phyloP scores from a whole-genome alignment of 2,113 vertebrate genomes.

The Trichomycterus rosablanca region DNA sequence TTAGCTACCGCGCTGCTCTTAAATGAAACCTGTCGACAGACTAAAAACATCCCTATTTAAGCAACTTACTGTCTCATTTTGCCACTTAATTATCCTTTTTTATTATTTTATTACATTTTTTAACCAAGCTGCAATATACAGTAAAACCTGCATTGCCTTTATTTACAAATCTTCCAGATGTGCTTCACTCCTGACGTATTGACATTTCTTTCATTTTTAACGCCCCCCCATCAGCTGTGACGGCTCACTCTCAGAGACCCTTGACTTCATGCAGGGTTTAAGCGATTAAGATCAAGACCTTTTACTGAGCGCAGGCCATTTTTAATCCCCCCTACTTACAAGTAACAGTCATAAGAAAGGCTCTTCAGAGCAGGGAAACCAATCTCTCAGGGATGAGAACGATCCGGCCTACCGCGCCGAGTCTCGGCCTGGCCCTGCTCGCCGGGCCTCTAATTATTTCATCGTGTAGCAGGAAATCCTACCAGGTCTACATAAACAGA shows the following conservation, averaged over 20 bases:
- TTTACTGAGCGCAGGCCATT: conserved; percentile 14
- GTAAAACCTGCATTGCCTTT: too few species aligned
- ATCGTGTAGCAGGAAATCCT: conserved; percentile 87
- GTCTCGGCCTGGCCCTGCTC: conserved; percentile 37
- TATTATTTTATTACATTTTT: too few species aligned
- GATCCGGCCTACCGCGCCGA: neutral
- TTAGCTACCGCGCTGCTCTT: too few species aligned
- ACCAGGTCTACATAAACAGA: conserved; percentile 84
- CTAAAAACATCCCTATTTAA: too few species aligned
- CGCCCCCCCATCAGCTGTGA: neutral
- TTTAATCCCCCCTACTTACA: conserved; percentile 10
- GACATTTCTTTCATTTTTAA: too few species aligned
- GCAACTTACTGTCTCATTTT: too few species aligned
- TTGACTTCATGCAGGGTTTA: neutral
- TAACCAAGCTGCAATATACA: too few species aligned
- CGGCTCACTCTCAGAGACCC: neutral
- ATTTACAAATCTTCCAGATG: too few species aligned
- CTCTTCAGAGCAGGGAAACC: conserved; percentile 23
- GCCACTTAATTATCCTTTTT: too few species aligned
- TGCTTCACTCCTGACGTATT: too few species aligned
- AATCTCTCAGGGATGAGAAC: conserved; percentile 34
- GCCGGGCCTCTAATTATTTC: conserved; percentile 84
- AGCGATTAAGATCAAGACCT: conserved; percentile 13
- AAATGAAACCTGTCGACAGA: too few species aligned
- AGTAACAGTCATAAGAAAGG: conserved; percentile 22